phyloP scores from a whole-genome alignment of 2,888 invertebrate genomes.

The Macaria notata region DNA sequence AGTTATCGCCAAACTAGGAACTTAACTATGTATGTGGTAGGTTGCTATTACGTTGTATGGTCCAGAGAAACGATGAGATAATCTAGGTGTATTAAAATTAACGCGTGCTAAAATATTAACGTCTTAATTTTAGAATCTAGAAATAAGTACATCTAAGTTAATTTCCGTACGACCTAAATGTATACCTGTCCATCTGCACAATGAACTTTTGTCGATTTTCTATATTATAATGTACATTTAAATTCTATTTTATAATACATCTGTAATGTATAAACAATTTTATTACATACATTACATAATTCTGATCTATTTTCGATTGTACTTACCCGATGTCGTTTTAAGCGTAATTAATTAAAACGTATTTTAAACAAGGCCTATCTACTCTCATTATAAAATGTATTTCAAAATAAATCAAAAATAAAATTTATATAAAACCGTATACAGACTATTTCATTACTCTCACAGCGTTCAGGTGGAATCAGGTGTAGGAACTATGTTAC shows the following conservation, averaged over 20 bases:
- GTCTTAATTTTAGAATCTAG: conserved; percentile 60
- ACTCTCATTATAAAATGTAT: conserved; percentile 62
- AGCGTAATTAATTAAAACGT: conserved; percentile 61
- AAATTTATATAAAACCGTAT: conserved; percentile 56
- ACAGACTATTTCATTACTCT: conserved; percentile 39
- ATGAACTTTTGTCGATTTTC: conserved; percentile 52
- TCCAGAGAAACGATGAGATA: conserved; percentile 48
- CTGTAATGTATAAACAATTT: conserved; percentile 62
- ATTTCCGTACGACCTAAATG: conserved; percentile 33
- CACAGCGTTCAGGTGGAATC: conserved; percentile 17
- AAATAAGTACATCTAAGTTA: conserved; percentile 45
- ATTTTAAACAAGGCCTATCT: conserved; percentile 65
- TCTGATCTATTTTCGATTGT: conserved; percentile 63
- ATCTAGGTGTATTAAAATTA: conserved; percentile 45
- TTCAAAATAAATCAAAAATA: conserved; percentile 72
- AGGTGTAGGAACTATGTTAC: conserved; percentile 7
- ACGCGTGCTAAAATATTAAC: conserved; percentile 53
- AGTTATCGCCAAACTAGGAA: conserved; percentile 58
- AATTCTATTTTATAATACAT: conserved; percentile 70
- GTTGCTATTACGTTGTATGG: conserved; percentile 51
- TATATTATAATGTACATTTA: conserved; percentile 62
- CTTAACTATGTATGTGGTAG: conserved; percentile 52
- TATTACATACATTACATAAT: conserved; percentile 65
- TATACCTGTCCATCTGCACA: conserved; percentile 51
- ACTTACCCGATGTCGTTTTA: conserved; percentile 54